Base-by-base conservation (phyloP, 2,888 invertebrate genomes). In the Fragum fragum region DNA sequence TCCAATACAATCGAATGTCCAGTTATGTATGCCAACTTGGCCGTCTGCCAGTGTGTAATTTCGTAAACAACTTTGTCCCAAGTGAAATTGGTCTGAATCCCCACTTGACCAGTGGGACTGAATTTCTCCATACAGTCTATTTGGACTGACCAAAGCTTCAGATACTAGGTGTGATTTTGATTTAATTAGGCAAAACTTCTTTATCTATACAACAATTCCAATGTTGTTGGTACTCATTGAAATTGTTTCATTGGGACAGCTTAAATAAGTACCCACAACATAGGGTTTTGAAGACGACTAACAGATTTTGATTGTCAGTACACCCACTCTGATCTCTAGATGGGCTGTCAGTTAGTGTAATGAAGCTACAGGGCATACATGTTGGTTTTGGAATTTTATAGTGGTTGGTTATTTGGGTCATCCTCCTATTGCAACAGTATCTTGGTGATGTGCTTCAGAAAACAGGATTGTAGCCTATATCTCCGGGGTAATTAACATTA, bases 351-450 rank as follows among this genome's bases (percentile, higher is more conserved):
- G 47, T 47, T 47, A 47, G 47, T 47, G 16, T 47, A 18, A n/a
- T 47, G 47, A 47, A 47, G 18, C 47, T 47, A 32, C 28, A 61
- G 32, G 32, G 21, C 66, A 23, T 36, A 66, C 66, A 66, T 66
- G 66, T 66, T 42, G 66, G 39, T 36, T 39, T 39, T 66, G 66
- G 42, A 66, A 66, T 66, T 66, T 66, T 66, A 66, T 66, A 66
- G 66, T 66, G 66, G 66, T 14, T 66, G 66, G 42, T 66, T 66
- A 66, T 66, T 42, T 66, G 66, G 66, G 66, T 66, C 66, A 66
- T 23, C 21, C 47, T 47, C n/a, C 47, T 36, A 36, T 36, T 36
- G 32, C 32, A 36, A 36, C 32, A 6, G 32, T 36, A 36, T 36
- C 32, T 7, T 26, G 1, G 26, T 57, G 57, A 28, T 26, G 21